These are phyloP conservation scores for Darwinula stevensoni DNA, from an alignment of 2,888 invertebrate species.

Conservation along the genomic window DNA sequence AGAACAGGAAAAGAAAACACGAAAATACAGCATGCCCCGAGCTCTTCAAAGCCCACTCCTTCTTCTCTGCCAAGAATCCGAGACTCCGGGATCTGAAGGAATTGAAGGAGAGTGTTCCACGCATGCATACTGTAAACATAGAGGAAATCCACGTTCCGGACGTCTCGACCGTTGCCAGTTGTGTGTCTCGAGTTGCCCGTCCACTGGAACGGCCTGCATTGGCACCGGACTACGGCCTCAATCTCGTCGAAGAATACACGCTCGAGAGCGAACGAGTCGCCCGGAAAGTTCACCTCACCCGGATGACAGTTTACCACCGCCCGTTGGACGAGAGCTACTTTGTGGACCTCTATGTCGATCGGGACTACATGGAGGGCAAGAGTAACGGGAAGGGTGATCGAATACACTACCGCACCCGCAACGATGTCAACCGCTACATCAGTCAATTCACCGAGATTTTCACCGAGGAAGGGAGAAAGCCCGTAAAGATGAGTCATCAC, in stretches of 20 bases:
- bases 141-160: too few species aligned
- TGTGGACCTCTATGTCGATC: slow-evolving; percentile 63
- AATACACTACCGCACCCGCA: slow-evolving; percentile 14
- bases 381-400: slow-evolving; percentile 26
- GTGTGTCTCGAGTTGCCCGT: too few species aligned
- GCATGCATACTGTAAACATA: too few species aligned
- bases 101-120: too few species aligned
- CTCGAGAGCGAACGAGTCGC: slow-evolving; percentile 51
- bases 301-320: slow-evolving; percentile 54
- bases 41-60: too few species aligned
- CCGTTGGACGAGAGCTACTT: slow-evolving; percentile 63
- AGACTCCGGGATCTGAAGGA: too few species aligned
- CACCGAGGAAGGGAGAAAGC: slow-evolving; percentile 19
- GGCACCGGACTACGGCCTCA: slow-evolving; percentile 39
- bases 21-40: too few species aligned
- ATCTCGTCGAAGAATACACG: slow-evolving; percentile 57
- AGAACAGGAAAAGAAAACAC: slow-evolving; percentile 62
- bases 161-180: too few species aligned
- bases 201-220: slow-evolving; percentile 30
- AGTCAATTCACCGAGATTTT: slow-evolving; percentile 19
- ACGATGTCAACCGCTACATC: slow-evolving; percentile 15
- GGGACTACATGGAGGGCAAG: slow-evolving; percentile 38
- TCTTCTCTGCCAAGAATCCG: too few species aligned
- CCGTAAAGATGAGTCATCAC: slow-evolving; percentile 17
- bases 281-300: slow-evolving; percentile 45